These are phyloP conservation scores for Merodon equestris DNA, from an alignment of 2,888 invertebrate genomes.

Conservation along the genomic window DNA sequence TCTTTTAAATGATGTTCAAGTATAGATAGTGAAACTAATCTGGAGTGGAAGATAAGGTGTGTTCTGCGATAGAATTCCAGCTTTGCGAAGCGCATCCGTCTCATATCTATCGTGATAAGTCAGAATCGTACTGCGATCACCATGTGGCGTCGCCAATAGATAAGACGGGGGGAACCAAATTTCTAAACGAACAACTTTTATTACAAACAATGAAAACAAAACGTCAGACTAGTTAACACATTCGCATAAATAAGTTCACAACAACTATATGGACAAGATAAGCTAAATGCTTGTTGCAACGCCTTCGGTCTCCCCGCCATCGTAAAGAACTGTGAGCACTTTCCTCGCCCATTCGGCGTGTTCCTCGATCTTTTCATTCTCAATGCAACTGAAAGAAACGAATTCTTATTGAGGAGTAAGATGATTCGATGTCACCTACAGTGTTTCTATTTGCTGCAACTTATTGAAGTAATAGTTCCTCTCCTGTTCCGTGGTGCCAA, in stretches of 20 bases:
- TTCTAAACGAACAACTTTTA: conserved; percentile 2
- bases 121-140: too few species aligned
- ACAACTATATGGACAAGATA: conserved; percentile 8
- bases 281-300: conserved; percentile 16
- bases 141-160: too few species aligned
- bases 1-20: conserved; percentile 22
- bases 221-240: neutral
- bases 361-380: conserved; percentile 68
- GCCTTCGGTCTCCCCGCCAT: conserved; percentile 52
- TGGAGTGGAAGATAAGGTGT: conserved; percentile 36
- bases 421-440: conserved; percentile 58
- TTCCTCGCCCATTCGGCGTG: conserved; percentile 71
- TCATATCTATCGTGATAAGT: too few species aligned
- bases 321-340: conserved; percentile 71
- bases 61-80: too few species aligned
- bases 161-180: neutral
- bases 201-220: conserved; percentile 14
- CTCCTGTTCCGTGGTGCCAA: conserved; percentile 57
- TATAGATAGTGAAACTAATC: conserved; percentile 20
- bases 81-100: too few species aligned
- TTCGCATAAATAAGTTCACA: conserved; percentile 26
- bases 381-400: conserved; percentile 49
- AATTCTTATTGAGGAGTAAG: neutral
- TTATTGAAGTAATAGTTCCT: conserved; percentile 73
- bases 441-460: conserved; percentile 72